A percentile compares a stretch with the other conserved stretches of the same genome.
Evolutionary conservation across 2,113 vertebrate species (phyloP).

Genomic region (Pantherophis guttatus): DNA sequence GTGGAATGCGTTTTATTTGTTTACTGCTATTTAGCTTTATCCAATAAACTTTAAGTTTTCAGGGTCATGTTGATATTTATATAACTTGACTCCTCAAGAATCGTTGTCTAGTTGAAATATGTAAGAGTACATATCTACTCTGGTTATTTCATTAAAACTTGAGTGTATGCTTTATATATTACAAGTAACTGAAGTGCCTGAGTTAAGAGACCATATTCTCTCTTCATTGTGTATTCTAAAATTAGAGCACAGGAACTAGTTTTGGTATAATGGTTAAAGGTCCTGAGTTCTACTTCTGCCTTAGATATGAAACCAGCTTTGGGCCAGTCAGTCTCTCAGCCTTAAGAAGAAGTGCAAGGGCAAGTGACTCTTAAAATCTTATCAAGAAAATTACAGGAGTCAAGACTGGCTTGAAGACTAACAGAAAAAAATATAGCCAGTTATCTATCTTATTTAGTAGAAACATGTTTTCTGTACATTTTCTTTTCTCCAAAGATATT

Average conservation of each 20-base stretch:
- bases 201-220: not conserved
- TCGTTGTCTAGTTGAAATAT: not conserved
- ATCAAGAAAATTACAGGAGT: not conserved
- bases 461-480: not conserved
- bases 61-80: conserved; percentile 72
- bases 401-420: not conserved
- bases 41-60: conserved; percentile 79
- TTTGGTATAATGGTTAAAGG: not conserved
- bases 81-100: conserved; percentile 31
- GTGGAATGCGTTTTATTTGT: conserved; percentile 74
- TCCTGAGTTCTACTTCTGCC: not conserved
- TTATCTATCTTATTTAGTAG: not conserved
- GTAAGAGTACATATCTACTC: not conserved
- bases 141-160: not conserved
- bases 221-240: not conserved
- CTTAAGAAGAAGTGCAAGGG: not conserved
- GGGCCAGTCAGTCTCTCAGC: not conserved
- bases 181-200: not conserved
- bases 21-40: conserved; percentile 74
- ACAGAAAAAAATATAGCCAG: not conserved
- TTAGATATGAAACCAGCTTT: not conserved
- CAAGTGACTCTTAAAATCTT: not conserved
- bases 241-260: not conserved
- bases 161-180: not conserved
- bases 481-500: not conserved